Conservation (phyloP, 1,140 invertebrate genomes). For the Chironomus tepperi region DNA sequence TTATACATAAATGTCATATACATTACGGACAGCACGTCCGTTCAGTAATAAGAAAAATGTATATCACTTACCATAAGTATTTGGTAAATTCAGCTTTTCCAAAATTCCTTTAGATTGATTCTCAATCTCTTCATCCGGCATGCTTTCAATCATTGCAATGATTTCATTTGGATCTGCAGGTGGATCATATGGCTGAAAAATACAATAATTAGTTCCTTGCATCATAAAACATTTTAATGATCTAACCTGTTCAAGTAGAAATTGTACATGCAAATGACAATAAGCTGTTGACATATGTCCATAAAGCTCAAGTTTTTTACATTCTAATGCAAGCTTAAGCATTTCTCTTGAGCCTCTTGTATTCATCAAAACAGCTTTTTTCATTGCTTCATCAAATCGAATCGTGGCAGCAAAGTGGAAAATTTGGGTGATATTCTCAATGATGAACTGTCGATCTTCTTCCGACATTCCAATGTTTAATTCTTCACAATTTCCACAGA, state of each 20-base stretch:
- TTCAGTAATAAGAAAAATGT: no score
- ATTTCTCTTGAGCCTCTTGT: constrained; percentile 64
- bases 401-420: constrained; percentile 90
- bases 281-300: constrained; percentile 54
- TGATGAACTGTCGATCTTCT: constrained; percentile 58
- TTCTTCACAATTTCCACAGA: constrained; percentile 68
- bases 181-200: constrained; percentile 59
- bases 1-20: no score
- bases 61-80: constrained; percentile 54
- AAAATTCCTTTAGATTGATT: not conserved
- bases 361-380: constrained; percentile 63
- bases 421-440: constrained; percentile 67
- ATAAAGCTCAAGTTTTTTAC: constrained; percentile 58
- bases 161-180: constrained; percentile 81
- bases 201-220: no score
- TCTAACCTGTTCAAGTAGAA: constrained; percentile 50
- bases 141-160: constrained; percentile 79
- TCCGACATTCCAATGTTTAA: constrained; percentile 64
- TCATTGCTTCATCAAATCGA: constrained; percentile 62
- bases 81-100: constrained; percentile 51
- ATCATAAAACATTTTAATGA: not conserved
- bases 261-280: constrained; percentile 54
- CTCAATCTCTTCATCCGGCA: constrained; percentile 48
- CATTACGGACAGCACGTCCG: no score
- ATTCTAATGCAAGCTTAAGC: constrained; percentile 62